Evolutionary conservation across 1,140 invertebrate species (phyloP).

Genomic region (Penaeus vannamei): DNA sequence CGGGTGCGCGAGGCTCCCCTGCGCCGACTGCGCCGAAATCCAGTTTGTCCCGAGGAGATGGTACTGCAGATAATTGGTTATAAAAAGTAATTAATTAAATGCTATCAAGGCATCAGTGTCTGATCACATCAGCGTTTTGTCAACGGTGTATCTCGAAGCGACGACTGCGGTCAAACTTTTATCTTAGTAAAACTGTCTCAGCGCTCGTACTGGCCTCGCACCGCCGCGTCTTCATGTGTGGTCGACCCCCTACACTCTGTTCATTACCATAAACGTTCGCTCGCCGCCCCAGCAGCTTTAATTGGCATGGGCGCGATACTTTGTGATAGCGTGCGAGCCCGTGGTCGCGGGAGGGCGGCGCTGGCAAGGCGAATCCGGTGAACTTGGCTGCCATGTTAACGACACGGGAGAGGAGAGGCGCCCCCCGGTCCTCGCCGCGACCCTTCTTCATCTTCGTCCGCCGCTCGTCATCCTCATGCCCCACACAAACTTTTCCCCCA

Average conservation of each 20-base stretch:
- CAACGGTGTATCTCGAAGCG: too few relatives aligned
- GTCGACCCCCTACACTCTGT: conserved; percentile 28
- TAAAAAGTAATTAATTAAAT: too few relatives aligned
- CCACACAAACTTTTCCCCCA: too few relatives aligned
- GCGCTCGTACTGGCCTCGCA: too few relatives aligned
- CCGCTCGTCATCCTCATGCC: conserved; percentile 19
- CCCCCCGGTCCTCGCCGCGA: not conserved
- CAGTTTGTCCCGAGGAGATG: too few relatives aligned
- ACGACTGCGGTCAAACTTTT: too few relatives aligned
- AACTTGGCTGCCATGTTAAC: conserved; percentile 41
- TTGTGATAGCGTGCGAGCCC: conserved; percentile 24
- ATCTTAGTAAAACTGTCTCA: too few relatives aligned
- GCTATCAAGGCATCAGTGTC: too few relatives aligned
- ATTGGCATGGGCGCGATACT: conserved; percentile 23
- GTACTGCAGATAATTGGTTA: too few relatives aligned
- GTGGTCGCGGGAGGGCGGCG: conserved; percentile 6
- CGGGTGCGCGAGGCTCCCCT: too few relatives aligned
- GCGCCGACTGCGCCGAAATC: too few relatives aligned
- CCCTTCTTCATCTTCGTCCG: conserved; percentile 17
- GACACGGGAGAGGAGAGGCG: not conserved
- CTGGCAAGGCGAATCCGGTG: conserved; percentile 12
- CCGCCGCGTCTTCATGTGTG: conserved; percentile 30
- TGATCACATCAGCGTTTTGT: too few relatives aligned
- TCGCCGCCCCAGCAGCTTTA: not conserved
- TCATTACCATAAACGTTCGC: conserved; percentile 43